Percentiles rank a stretch among this genome's conserved stretches.
phyloP scores from a whole-genome alignment of 2,113 vertebrate species.

The Pedetes capensis region DNA sequence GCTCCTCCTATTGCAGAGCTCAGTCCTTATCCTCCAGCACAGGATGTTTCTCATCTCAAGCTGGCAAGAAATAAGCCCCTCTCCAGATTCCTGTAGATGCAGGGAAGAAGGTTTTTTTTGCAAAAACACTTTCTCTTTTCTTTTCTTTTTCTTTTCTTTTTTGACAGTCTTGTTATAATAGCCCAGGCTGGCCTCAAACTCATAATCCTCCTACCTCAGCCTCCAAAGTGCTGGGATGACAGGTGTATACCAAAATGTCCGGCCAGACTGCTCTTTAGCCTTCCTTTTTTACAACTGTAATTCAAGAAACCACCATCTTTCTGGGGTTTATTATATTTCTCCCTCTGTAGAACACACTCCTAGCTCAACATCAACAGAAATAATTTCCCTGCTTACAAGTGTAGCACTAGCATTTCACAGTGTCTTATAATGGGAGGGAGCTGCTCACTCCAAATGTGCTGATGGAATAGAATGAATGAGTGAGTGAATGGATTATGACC shows the following conservation, averaged over 20 bases:
- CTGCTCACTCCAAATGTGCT: background rate
- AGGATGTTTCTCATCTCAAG: background rate
- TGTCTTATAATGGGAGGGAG: background rate
- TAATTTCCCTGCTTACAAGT: background rate
- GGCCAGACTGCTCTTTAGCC: background rate
- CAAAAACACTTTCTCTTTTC: background rate
- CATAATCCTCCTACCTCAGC: background rate
- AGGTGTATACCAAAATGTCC: background rate
- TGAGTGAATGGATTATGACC: background rate
- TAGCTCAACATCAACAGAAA: background rate
- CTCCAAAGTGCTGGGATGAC: background rate
- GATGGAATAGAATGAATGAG: background rate
- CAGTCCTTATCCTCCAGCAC: background rate
- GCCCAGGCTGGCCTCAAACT: background rate
- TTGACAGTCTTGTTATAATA: background rate
- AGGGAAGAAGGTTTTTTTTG: background rate
- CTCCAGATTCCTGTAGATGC: background rate
- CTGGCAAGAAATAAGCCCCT: background rate
- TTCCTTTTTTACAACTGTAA: background rate
- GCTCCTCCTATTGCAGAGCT: background rate
- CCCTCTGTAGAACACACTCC: background rate
- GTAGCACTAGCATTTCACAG: accelerated
- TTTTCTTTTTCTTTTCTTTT: background rate
- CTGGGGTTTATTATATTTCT: background rate
- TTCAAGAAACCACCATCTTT: background rate